A percentile compares a stretch with the other conserved stretches of the same genome.
Evolutionary conservation across 2,888 invertebrate genomes (phyloP).

Genomic region (Amiota mariae): DNA sequence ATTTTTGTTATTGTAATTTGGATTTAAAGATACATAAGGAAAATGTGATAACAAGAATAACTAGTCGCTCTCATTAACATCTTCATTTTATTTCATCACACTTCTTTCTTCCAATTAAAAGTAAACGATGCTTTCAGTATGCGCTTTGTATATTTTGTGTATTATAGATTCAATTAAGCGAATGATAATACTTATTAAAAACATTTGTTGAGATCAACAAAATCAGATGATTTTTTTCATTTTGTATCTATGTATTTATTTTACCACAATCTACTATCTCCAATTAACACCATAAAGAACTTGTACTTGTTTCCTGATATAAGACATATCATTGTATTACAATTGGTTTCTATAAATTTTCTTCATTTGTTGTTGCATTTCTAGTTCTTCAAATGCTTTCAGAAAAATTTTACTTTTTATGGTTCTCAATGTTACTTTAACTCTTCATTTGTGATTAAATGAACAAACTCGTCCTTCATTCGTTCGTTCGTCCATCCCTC

Average conservation of each 20-base stretch:
- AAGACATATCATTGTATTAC: too few relatives aligned
- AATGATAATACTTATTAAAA: too few relatives aligned
- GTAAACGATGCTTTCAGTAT: too few relatives aligned
- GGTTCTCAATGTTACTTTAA: background rate
- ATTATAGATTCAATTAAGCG: too few relatives aligned
- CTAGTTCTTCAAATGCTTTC: background rate
- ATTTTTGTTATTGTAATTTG: too few relatives aligned
- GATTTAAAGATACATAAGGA: too few relatives aligned
- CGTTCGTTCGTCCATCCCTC: background rate
- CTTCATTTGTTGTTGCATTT: slow-evolving; percentile 1
- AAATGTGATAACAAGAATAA: background rate
- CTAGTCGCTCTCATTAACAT: slow-evolving; percentile 1
- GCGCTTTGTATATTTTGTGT: too few relatives aligned
- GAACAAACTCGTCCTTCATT: slow-evolving; percentile 8
- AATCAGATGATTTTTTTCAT: background rate
- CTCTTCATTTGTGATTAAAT: background rate
- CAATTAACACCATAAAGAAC: too few relatives aligned
- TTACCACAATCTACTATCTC: too few relatives aligned
- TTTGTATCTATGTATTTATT: background rate
- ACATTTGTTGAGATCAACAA: too few relatives aligned
- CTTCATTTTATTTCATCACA: background rate
- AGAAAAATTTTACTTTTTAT: too few relatives aligned
- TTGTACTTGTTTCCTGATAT: too few relatives aligned
- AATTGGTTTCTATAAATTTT: background rate
- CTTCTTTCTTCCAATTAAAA: background rate